A percentile compares a stretch with the other conserved stretches of the same genome.
Evolutionary conservation across 2,888 invertebrate species (phyloP).

Genomic region (Pristionchus fissidentatus): DNA sequence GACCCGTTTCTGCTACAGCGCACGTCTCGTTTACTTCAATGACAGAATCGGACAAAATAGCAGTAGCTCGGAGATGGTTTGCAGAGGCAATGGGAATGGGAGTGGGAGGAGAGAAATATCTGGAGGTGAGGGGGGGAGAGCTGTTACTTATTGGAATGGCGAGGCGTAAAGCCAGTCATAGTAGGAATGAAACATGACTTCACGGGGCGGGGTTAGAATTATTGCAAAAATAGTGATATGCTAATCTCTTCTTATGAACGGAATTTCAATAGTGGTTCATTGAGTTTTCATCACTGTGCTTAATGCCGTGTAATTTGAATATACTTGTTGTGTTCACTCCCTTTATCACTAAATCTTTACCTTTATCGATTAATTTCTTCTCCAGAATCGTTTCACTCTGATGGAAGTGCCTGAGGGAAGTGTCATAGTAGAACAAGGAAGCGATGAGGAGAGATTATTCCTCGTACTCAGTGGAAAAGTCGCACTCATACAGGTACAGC

Average conservation of each 20-base stretch:
- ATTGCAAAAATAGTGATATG: too few species aligned
- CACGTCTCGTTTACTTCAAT: constrained; percentile 33
- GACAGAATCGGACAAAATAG: constrained; percentile 49
- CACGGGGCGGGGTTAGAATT: too few species aligned
- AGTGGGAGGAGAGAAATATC: constrained; percentile 4
- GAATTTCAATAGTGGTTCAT: too few species aligned
- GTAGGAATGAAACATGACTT: too few species aligned
- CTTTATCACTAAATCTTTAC: neutral
- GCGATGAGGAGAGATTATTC: constrained; percentile 67
- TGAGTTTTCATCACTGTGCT: too few species aligned
- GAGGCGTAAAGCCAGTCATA: too few species aligned
- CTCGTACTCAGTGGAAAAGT: constrained; percentile 65
- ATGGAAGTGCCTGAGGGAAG: constrained; percentile 61
- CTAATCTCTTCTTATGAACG: too few species aligned
- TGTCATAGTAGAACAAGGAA: constrained; percentile 69
- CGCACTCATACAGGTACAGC: constrained; percentile 62
- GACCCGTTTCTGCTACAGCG: constrained; percentile 2
- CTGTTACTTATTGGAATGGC: neutral
- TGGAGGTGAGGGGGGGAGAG: constrained; percentile 49
- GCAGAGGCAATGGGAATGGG: constrained; percentile 67
- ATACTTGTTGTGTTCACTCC: neutral
- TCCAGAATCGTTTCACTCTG: constrained; percentile 11
- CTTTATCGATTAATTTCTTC: neutral
- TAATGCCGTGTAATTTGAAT: neutral
- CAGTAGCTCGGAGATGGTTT: constrained; percentile 64